phyloP scores from a whole-genome alignment of 2,888 invertebrate genomes.

The Heliconius hortense region DNA sequence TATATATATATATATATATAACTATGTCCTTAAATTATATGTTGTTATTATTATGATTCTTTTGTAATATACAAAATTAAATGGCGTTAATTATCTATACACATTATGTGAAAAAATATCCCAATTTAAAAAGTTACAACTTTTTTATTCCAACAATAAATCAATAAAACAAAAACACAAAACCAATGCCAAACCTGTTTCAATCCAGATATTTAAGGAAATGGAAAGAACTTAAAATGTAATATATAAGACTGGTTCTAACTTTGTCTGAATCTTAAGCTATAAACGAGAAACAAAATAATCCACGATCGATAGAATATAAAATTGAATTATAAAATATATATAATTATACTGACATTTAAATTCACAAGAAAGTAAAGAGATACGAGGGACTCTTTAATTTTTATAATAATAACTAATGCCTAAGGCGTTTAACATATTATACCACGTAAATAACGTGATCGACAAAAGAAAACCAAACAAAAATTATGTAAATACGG shows the following conservation, averaged over 20 bases:
- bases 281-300: conserved; percentile 5
- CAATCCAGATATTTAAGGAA: conserved; percentile 38
- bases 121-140: conserved; percentile 31
- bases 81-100: conserved; percentile 11
- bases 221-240: conserved; percentile 32
- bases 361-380: not conserved
- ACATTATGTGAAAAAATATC: conserved; percentile 14
- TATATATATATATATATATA: too few relatives aligned
- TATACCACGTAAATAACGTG: conserved; percentile 27
- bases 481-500: conserved; percentile 31
- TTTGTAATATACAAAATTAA: not conserved
- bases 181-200: conserved; percentile 34
- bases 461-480: conserved; percentile 18
- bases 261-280: conserved; percentile 18
- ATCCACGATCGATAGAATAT: not conserved
- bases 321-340: not conserved
- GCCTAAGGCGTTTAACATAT: not conserved
- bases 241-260: conserved; percentile 32
- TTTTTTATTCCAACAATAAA: conserved; percentile 27
- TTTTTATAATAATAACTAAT: not conserved
- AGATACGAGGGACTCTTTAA: too few relatives aligned
- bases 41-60: conserved; percentile 7
- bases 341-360: not conserved
- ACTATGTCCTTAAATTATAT: conserved; percentile 19
- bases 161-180: conserved; percentile 32